Base-by-base conservation (phyloP, 2,113 vertebrate genomes). In the Rattus rattus region DNA sequence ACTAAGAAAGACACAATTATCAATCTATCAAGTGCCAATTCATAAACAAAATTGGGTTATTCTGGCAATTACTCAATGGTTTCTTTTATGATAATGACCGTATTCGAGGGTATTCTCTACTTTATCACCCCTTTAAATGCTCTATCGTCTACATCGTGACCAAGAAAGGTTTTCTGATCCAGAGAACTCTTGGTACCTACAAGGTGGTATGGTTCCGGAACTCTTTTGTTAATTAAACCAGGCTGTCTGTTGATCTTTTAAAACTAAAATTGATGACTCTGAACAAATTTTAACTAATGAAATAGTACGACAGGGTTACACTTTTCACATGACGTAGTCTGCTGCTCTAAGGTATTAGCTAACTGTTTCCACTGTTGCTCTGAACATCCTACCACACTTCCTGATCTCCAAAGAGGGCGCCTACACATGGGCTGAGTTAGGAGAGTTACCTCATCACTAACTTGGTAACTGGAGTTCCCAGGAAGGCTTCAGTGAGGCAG, bases 201-300 rank as follows among this genome's bases (percentile, higher is more conserved):
- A n/a, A 5, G 86, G 80, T 11, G 92, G 88, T 94, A 88, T 90
- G 24, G 4, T n/a, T 76, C 10, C 3, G 22, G 69, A 6, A 3
- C 33, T 70, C 72, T 97, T 24, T 96, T 65, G 11, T 72, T 61
- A 95, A 80, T 69, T 95, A 88, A 93, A 85, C 54, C 13, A 93
- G 30, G 6, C 1, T 11, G 76, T 92, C 28, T 73, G 52, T 39
- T 73, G 47, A 77, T 85, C 36, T 95, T 95, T 0, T 76, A 87
- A 92, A 92, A 43, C 43, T 43, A 43, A 43, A 94, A 91, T 2
- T 4, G 24, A 67, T n/a, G 88, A 93, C 16, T 7, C 12, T 65
- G 75, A 90, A 89, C 13, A 80, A 73, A 90, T 56, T 47, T 61
- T 90, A 81, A 95, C 43, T 80, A 88, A 93, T 80, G 85, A 61